Conservation (phyloP, 1,140 invertebrate genomes). For the Periplaneta americana region DNA sequence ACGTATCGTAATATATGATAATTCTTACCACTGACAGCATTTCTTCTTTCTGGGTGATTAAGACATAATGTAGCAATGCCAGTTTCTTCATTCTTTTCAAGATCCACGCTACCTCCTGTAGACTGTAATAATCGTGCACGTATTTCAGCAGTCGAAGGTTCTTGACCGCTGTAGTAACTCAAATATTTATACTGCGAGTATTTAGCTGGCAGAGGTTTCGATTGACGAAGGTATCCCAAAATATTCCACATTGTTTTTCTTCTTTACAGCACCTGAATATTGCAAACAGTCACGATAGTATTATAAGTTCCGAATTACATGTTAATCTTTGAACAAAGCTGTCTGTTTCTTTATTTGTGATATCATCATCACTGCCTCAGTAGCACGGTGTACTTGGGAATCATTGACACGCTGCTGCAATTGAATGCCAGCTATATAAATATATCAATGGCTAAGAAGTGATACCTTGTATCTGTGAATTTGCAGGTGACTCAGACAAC, state of each 20-base stretch:
- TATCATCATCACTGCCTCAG: no score
- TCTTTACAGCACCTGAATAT: background rate
- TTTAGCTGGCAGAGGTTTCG: background rate
- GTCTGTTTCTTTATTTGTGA: no score
- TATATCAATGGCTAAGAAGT: no score
- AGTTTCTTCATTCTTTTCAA: constrained; percentile 36
- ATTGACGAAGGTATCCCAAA: background rate
- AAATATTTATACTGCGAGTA: background rate
- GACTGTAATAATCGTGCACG: constrained; percentile 22
- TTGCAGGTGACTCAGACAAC: no score
- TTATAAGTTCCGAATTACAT: no score
- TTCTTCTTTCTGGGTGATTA: constrained; percentile 41
- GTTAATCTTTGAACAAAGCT: no score
- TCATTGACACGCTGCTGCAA: no score
- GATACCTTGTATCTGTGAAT: no score
- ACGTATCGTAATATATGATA: no score
- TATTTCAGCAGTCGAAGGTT: constrained; percentile 19
- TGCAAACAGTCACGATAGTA: no score
- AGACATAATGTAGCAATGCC: constrained; percentile 44
- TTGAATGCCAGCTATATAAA: no score
- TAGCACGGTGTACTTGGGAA: no score
- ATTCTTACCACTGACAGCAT: constrained; percentile 40
- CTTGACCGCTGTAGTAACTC: constrained; percentile 3
- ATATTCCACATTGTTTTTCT: background rate
- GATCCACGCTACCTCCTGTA: constrained; percentile 37